Conservation (phyloP, 2,797 vertebrate genomes). For the Cichlasoma orientale region DNA sequence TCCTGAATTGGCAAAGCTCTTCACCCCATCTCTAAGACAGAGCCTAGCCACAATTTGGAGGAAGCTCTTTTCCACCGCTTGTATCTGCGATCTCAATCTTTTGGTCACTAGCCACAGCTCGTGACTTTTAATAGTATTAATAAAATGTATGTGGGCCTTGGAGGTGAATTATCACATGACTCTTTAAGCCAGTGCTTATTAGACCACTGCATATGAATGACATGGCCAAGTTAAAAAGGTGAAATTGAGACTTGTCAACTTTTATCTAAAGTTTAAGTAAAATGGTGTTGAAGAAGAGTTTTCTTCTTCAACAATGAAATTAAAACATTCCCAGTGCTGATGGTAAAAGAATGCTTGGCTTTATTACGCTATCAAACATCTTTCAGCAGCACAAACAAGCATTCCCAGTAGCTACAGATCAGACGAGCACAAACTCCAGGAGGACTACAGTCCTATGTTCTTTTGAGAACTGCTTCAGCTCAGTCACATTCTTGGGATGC, state of each 20-base stretch:
- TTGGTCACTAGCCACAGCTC: no score
- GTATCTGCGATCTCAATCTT: neutral
- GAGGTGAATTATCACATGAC: neutral
- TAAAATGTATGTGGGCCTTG: no score
- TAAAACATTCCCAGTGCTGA: neutral
- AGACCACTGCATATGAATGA: neutral
- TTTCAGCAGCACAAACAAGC: neutral
- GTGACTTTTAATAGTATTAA: no score
- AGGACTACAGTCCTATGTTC: neutral
- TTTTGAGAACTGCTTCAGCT: neutral
- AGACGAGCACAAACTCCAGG: neutral
- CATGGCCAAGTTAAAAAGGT: neutral
- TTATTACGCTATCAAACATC: neutral
- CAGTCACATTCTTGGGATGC: neutral
- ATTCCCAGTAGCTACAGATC: neutral
- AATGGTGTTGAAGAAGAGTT: no score
- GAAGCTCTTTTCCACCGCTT: neutral
- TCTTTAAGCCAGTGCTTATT: neutral
- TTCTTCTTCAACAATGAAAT: neutral
- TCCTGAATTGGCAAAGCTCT: neutral
- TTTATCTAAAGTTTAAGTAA: neutral
- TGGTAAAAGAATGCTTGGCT: neutral
- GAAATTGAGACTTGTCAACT: neutral
- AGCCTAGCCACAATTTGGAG: neutral
- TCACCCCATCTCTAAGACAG: neutral